Evolutionary conservation across 2,888 invertebrate genomes (phyloP).

Genomic region (Epinotia bilunana): DNA sequence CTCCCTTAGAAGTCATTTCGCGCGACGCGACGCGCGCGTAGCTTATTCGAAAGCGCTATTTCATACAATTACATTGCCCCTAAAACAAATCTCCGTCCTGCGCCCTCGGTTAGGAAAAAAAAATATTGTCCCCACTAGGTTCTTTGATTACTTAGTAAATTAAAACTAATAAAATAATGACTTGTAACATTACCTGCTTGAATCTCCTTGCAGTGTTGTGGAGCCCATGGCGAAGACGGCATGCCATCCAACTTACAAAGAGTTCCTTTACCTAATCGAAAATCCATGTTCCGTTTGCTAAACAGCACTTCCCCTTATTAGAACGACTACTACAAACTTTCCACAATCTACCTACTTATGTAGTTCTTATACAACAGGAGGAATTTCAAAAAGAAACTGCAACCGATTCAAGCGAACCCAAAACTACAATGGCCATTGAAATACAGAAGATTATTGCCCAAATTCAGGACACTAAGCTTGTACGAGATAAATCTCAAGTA

Average conservation of each 20-base stretch:
- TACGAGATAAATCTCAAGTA: conserved; percentile 56
- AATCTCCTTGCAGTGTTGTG: conserved; percentile 70
- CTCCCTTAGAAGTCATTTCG: too few relatives aligned
- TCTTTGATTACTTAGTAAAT: not conserved
- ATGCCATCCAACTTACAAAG: conserved; percentile 57
- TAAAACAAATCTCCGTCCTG: too few relatives aligned
- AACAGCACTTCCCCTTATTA: conserved; percentile 68
- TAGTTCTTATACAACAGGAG: conserved; percentile 55
- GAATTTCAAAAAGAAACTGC: conserved; percentile 44
- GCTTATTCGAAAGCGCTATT: too few relatives aligned
- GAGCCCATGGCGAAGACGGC: conserved; percentile 48
- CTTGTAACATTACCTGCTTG: not conserved
- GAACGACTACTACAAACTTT: conserved; percentile 43
- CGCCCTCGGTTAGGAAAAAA: too few relatives aligned
- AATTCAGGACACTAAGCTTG: conserved; percentile 55
- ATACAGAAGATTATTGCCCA: conserved; percentile 60
- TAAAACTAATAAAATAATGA: not conserved
- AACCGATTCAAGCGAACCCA: conserved; percentile 27
- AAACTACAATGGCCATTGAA: conserved; percentile 58
- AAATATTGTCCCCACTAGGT: too few relatives aligned
- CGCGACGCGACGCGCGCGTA: too few relatives aligned
- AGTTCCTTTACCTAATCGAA: conserved; percentile 65
- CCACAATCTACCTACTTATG: conserved; percentile 21
- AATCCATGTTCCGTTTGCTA: conserved; percentile 62
- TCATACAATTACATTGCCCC: too few relatives aligned